Conservation (phyloP, 2,113 vertebrate genomes). For the Prionailurus bengalensis region DNA sequence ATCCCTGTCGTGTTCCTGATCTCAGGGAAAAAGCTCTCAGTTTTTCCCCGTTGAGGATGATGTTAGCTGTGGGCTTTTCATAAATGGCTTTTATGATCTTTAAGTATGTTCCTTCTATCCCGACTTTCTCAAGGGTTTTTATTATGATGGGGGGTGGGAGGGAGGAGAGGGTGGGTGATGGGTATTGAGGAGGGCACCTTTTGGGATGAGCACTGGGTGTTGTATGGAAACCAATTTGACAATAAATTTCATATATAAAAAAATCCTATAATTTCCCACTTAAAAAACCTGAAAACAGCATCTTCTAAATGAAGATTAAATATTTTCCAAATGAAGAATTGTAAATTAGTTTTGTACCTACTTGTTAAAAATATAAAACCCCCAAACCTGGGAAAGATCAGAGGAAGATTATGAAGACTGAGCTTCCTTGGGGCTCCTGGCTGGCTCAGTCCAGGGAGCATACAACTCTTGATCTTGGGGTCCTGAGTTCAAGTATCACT, state of each 20-base stretch:
- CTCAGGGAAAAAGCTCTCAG: no score
- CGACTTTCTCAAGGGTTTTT: no score
- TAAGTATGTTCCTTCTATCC: no score
- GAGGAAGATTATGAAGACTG: background rate
- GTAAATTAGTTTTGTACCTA: background rate
- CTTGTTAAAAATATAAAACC: background rate
- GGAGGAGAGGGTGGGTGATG: no score
- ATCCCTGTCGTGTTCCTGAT: no score
- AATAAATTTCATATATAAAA: background rate
- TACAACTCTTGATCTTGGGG: background rate
- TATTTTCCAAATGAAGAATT: background rate
- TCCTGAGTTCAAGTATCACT: background rate
- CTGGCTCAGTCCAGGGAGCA: background rate
- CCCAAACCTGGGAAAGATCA: background rate
- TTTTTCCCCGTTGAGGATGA: no score
- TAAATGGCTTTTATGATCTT: no score
- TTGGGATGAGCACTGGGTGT: no score
- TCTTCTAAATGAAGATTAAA: slow-evolving; percentile 35
- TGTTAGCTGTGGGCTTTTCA: no score
- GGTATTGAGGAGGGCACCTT: no score
- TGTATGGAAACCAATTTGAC: no score
- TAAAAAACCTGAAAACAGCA: slow-evolving; percentile 12
- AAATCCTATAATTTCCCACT: background rate
- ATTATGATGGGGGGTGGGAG: no score
- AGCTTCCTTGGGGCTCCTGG: background rate